phyloP scores from a whole-genome alignment of 2,797 vertebrate species.

The Sternarchorhynchus goeldii region DNA sequence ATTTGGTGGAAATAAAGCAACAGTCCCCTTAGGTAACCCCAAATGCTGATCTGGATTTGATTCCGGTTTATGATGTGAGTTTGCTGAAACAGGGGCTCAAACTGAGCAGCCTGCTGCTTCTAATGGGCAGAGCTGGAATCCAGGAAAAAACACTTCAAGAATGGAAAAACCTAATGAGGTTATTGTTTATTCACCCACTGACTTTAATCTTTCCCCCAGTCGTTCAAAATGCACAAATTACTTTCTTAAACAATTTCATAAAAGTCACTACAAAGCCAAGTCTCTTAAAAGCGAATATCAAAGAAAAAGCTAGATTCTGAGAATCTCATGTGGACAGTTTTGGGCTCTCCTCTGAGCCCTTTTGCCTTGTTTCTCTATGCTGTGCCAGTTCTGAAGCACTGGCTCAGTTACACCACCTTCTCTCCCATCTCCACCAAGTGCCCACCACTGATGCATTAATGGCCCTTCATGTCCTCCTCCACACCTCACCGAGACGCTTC shows the following conservation, averaged over 20 bases:
- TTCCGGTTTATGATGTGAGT: neutral
- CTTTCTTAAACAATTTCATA: neutral
- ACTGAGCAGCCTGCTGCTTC: neutral
- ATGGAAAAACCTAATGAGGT: neutral
- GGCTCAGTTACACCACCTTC: neutral
- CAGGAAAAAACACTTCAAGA: neutral
- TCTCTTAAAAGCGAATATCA: no score
- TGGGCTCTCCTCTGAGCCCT: no score
- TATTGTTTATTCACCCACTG: neutral
- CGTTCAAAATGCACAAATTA: neutral
- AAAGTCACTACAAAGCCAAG: neutral
- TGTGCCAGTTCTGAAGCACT: neutral
- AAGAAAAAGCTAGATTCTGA: no score
- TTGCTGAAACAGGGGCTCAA: neutral
- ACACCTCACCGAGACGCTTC: constrained; percentile 33
- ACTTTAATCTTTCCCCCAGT: neutral
- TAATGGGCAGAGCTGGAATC: neutral
- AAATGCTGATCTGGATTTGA: no score
- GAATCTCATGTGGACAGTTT: no score
- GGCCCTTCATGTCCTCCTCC: neutral
- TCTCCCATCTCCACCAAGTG: neutral
- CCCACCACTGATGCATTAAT: constrained; percentile 31
- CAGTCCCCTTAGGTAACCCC: no score
- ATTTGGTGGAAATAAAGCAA: no score
- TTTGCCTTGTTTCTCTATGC: neutral